Evolutionary conservation across 2,113 vertebrate genomes (phyloP).

Genomic region (Labeo catla): DNA sequence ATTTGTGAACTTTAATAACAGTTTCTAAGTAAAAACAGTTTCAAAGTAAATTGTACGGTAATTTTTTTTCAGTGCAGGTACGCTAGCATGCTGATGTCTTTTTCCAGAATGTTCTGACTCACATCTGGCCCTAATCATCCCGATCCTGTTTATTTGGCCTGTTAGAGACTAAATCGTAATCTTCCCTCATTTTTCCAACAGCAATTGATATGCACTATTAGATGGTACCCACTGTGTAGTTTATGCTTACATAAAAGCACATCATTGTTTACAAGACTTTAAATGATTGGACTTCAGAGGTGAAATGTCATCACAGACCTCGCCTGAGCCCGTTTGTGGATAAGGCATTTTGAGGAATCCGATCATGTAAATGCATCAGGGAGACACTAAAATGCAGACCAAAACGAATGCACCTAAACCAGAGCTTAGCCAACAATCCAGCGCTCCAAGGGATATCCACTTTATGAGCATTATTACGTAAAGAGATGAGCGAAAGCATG

Average conservation of each 20-base stretch:
- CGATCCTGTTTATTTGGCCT: slow-evolving; percentile 74
- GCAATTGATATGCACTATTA: slow-evolving; percentile 74
- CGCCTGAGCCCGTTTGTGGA: not conserved
- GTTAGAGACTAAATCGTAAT: slow-evolving; percentile 70
- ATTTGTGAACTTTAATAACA: too few species aligned
- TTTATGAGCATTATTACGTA: slow-evolving; percentile 11
- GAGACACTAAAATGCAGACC: slow-evolving; percentile 16
- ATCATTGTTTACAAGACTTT: slow-evolving; percentile 69
- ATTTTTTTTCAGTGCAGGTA: not conserved
- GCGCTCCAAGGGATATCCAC: slow-evolving; percentile 14
- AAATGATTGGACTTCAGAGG: slow-evolving; percentile 70
- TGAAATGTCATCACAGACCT: slow-evolving; percentile 68
- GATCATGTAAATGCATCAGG: slow-evolving; percentile 61
- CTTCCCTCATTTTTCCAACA: slow-evolving; percentile 60
- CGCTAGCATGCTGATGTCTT: slow-evolving; percentile 55
- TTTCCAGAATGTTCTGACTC: slow-evolving; percentile 37
- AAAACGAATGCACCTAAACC: slow-evolving; percentile 15
- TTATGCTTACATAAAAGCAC: slow-evolving; percentile 69
- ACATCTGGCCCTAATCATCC: slow-evolving; percentile 67
- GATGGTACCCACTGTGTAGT: slow-evolving; percentile 70
- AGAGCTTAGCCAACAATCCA: slow-evolving; percentile 55
- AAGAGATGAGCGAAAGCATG: not conserved
- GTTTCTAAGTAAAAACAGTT: too few species aligned
- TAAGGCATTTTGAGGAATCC: slow-evolving; percentile 60
- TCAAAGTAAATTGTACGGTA: too few species aligned